Base-by-base conservation (phyloP, 2,797 vertebrate species). In the Discoglossus pictus region DNA sequence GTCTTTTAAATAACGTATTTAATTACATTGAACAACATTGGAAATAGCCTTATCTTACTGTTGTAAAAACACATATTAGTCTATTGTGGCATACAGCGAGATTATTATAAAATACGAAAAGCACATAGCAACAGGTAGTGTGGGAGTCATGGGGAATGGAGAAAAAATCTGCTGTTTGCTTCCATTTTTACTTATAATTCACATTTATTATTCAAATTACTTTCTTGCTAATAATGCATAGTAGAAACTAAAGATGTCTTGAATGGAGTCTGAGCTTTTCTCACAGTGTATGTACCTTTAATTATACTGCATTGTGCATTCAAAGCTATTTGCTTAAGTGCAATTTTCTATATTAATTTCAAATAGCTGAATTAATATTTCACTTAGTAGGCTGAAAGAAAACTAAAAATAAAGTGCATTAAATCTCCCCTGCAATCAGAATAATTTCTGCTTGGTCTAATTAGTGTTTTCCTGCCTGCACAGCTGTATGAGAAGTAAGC, bases 201-300 rank as follows among this genome's bases (percentile, higher is more conserved):
- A 36, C 25, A 24, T 36, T 35, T 24, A 65, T 47, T 56, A 56
- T 48, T 53, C 52, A 56, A 39, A 56, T 48, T 4, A 24, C 10
- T 2, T 21, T n/a, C 7, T 4, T 17, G 25, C 18, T 38, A 65
- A 53, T 44, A 13, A 23, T 36, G 10, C 12, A 39, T 31, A 18
- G 11, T 27, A 12, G 1, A 27, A 25, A 15, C 27, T 38, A 39
- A 51, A 11, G 17, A 25, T 39, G 36, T 39, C 3, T 13, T 39
- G 7, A 39, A n/a, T 6, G 10, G 10, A 11, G 7, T 39, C 36
- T 31, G 27, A 31, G 27, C 27, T 31, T 8, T 4, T 4, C 27
- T 31, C 27, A 31, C 4, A 31, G 27, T 8, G 27, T 4, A 31
- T 31, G 8, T 8, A 31, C 27, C 27, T 31, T 4, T 31, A 31